Conservation (phyloP, 2,888 invertebrate genomes). For the Noctua janthe region DNA sequence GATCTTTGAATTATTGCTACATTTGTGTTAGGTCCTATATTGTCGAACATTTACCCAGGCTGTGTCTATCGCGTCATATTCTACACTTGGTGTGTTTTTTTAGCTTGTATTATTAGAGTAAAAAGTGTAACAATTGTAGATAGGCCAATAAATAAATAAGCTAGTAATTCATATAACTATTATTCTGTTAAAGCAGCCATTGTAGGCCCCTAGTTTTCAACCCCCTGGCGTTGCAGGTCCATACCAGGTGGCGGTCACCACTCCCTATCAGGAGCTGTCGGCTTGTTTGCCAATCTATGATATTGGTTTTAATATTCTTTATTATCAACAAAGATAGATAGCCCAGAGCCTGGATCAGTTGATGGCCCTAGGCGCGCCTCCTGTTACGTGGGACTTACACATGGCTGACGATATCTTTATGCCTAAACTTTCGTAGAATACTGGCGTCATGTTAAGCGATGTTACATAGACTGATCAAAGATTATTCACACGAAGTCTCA, state of each 20-base stretch:
- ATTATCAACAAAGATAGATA: background rate
- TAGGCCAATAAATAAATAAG: too few species aligned
- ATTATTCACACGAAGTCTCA: background rate
- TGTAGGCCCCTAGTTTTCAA: too few species aligned
- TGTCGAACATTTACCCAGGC: background rate
- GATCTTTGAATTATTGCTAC: constrained; percentile 25
- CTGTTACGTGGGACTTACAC: background rate
- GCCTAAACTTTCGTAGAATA: background rate
- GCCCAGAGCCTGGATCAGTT: background rate
- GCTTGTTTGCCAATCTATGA: background rate
- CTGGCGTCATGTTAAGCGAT: background rate
- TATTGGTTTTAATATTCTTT: background rate
- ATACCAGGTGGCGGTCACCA: background rate
- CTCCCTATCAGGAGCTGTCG: background rate
- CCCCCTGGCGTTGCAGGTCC: background rate
- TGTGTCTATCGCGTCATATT: too few species aligned
- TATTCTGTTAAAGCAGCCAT: too few species aligned
- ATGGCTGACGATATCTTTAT: background rate
- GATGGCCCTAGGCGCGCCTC: background rate
- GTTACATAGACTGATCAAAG: background rate
- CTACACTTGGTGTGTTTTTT: too few species aligned
- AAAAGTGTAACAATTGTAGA: too few species aligned
- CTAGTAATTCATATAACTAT: too few species aligned
- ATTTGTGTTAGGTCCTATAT: background rate
- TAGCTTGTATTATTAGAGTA: too few species aligned